These are phyloP conservation scores for Epizoanthus stellaris DNA, from an alignment of 92 coral and sea anemone genomes.

Conservation along the genomic window DNA sequence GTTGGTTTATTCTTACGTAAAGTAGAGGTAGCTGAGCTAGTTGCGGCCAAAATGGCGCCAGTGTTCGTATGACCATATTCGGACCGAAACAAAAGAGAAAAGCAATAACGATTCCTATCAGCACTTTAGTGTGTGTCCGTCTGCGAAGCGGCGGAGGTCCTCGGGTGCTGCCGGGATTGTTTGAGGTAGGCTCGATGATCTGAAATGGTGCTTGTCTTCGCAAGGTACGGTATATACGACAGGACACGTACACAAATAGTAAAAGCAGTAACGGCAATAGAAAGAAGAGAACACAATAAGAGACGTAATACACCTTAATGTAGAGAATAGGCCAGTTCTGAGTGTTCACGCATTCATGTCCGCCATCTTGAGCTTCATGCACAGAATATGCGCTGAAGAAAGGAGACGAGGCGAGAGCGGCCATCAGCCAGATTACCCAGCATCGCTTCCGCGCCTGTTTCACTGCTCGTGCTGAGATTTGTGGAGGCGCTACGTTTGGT, in stretches of 20 bases:
- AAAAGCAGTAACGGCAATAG: neutral
- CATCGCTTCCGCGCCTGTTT: slow-evolving; percentile 16
- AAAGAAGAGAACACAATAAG: neutral
- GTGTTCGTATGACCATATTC: neutral
- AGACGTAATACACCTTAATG: neutral
- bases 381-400: neutral
- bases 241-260: neutral
- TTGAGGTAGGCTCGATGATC: neutral
- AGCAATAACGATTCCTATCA: neutral
- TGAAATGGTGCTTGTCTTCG: neutral
- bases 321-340: slow-evolving; percentile 4
- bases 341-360: neutral
- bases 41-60: neutral
- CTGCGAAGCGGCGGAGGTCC: neutral
- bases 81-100: slow-evolving; percentile 17
- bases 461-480: neutral
- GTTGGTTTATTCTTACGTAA: neutral
- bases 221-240: neutral
- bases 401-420: neutral
- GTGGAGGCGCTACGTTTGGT: neutral
- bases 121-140: neutral
- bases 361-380: neutral
- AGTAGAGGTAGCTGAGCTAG: neutral
- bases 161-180: neutral
- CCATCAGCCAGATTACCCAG: slow-evolving; percentile 8